Conservation (phyloP, 2,888 invertebrate genomes). For the Tanypteryx hageni region DNA sequence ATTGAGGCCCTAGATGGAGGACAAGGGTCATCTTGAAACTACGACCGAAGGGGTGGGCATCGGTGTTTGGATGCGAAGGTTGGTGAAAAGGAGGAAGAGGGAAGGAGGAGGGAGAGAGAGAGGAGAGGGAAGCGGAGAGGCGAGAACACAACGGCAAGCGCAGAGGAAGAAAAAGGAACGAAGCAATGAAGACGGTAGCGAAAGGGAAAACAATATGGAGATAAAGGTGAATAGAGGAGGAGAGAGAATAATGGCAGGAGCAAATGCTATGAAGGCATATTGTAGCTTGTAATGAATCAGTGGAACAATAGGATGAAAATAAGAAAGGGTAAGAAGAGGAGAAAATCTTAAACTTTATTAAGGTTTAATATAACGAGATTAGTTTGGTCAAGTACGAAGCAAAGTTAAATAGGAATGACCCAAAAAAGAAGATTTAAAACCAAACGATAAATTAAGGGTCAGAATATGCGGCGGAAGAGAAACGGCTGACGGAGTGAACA, state of each 20-base stretch:
- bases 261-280: not conserved
- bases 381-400: too few species aligned
- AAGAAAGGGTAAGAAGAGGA: too few species aligned
- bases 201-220: not conserved
- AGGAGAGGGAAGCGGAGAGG: not conserved
- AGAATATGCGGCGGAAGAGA: not conserved
- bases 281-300: too few species aligned
- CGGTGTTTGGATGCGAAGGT: constrained; percentile 52
- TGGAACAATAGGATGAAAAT: too few species aligned
- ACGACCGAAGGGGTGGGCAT: not conserved
- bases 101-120: not conserved
- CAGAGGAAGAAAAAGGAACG: not conserved
- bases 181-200: not conserved
- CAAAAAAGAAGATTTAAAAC: too few species aligned
- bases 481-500: not conserved
- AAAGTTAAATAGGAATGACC: too few species aligned
- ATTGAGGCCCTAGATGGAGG: constrained; percentile 35
- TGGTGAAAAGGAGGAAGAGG: not conserved
- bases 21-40: constrained; percentile 56
- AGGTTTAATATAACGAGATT: too few species aligned
- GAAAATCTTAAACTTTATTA: too few species aligned
- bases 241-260: not conserved
- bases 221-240: not conserved
- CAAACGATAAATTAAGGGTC: not conserved
- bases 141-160: too few species aligned